These are phyloP conservation scores for Dendrocincla tyrannina DNA, from an alignment of 2,797 vertebrate species.

Conservation along the genomic window DNA sequence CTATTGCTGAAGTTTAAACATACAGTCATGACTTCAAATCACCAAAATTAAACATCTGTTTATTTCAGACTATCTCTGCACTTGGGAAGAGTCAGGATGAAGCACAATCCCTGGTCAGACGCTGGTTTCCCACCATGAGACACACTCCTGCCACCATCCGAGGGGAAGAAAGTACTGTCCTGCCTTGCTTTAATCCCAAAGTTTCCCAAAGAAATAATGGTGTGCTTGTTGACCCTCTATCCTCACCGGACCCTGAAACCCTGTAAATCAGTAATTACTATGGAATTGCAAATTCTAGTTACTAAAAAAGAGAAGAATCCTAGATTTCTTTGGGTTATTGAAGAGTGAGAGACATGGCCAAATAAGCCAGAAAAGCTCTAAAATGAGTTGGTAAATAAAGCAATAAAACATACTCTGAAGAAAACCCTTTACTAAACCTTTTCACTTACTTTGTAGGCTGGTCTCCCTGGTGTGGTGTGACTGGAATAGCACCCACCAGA, in stretches of 20 bases:
- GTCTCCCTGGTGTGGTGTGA: neutral
- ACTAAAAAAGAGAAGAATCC: neutral
- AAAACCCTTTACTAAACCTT: neutral
- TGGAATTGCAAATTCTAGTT: neutral
- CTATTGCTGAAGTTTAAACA: neutral
- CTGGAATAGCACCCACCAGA: neutral
- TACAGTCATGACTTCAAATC: neutral
- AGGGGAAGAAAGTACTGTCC: neutral
- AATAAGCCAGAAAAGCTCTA: neutral
- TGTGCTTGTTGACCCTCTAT: neutral
- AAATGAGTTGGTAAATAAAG: neutral
- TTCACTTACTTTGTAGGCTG: neutral
- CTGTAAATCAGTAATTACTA: neutral
- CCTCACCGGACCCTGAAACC: neutral
- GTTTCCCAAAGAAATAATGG: neutral
- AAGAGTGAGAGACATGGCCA: neutral
- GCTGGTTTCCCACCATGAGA: neutral
- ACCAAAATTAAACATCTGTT: neutral
- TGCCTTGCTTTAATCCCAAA: neutral
- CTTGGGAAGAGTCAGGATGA: neutral
- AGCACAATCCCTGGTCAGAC: neutral
- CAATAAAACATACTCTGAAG: neutral
- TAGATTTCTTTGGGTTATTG: neutral
- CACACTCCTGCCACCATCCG: neutral
- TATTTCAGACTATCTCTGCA: accelerated